phyloP scores from a whole-genome alignment of 2,113 vertebrate genomes.

The Pterocles gutturalis region DNA sequence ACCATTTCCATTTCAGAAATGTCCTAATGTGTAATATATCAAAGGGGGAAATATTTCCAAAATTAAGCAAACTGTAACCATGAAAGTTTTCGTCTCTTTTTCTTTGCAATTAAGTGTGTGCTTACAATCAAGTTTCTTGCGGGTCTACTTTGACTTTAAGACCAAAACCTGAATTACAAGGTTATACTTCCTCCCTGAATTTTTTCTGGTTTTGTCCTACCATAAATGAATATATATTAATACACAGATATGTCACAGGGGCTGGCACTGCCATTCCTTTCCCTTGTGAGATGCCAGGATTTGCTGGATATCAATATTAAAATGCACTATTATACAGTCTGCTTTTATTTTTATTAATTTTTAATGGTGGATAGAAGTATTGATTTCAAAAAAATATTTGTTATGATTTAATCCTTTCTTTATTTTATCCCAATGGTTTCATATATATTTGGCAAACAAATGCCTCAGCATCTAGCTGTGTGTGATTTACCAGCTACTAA shows the following conservation, averaged over 20 bases:
- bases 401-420: background rate
- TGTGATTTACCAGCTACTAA: background rate
- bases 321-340: background rate
- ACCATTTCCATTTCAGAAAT: background rate
- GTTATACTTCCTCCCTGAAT: background rate
- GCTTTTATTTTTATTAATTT: background rate
- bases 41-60: background rate
- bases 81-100: background rate
- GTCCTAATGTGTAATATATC: accelerated
- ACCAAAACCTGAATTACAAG: background rate
- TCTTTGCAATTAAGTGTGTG: background rate
- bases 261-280: background rate
- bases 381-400: background rate
- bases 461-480: background rate
- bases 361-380: background rate
- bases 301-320: background rate
- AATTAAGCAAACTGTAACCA: background rate
- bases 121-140: background rate
- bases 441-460: background rate
- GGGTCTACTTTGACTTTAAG: background rate
- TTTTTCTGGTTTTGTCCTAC: background rate
- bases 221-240: background rate
- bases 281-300: background rate
- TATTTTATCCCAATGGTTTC: background rate
- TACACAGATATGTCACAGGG: background rate